Percentiles rank a stretch among this genome's conserved stretches.
Conservation (phyloP, 2,888 invertebrate genomes). For the Drosophila eohydei region DNA sequence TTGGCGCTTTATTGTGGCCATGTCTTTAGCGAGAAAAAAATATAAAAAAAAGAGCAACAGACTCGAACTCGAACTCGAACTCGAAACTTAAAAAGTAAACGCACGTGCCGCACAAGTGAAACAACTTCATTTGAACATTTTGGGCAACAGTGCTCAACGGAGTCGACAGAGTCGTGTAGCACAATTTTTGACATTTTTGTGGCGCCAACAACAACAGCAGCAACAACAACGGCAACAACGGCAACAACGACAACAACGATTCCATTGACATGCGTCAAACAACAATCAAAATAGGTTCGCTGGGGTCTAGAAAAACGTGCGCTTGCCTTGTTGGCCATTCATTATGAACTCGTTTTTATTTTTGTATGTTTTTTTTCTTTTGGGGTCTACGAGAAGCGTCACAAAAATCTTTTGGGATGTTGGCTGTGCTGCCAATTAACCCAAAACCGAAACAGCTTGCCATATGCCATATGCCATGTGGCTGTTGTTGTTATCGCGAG, state of each 20-base stretch:
- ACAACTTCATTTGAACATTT: conserved; percentile 72
- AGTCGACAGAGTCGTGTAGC: conserved; percentile 58
- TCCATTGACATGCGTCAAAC: conserved; percentile 78
- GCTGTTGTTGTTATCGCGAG: conserved; percentile 49
- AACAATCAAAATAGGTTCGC: conserved; percentile 74
- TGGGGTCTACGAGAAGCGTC: conserved; percentile 62
- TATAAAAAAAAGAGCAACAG: conserved; percentile 21
- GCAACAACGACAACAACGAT: conserved; percentile 45
- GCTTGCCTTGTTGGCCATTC: conserved; percentile 75
- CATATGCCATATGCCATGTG: conserved; percentile 46
- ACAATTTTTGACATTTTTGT: conserved; percentile 79
- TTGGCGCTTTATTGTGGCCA: conserved; percentile 57
- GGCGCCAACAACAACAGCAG: conserved; percentile 66
- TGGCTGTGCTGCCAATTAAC: conserved; percentile 75
- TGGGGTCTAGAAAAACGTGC: conserved; percentile 65
- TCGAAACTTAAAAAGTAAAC: conserved; percentile 68
- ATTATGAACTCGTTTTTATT: conserved; percentile 72
- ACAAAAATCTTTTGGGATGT: conserved; percentile 72
- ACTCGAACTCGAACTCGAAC: conserved; percentile 40
- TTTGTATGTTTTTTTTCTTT: conserved; percentile 14
- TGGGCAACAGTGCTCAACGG: conserved; percentile 47
- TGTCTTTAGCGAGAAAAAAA: conserved; percentile 29
- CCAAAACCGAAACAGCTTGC: conserved; percentile 57
- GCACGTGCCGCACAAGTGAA: conserved; percentile 78
- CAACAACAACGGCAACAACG: conserved; percentile 46